Base-by-base conservation (phyloP, 2,797 vertebrate species). In the Peromyscus nudipes region DNA sequence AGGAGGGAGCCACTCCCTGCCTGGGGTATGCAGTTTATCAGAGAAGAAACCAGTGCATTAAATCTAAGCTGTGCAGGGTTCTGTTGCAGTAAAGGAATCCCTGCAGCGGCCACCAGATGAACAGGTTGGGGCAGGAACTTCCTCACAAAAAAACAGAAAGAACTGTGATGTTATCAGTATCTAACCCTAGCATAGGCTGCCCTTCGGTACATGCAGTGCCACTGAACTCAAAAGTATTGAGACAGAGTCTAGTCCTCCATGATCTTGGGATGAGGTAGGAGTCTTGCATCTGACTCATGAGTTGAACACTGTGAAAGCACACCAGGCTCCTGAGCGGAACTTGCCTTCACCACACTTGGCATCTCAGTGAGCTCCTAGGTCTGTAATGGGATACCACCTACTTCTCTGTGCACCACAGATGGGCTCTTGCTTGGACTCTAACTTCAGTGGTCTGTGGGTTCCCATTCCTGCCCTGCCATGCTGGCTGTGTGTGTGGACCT, bases 161-260 rank as follows among this genome's bases (percentile, higher is more conserved):
- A 86, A 64, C 69, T 9, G 2, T 23, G 34, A 46, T 34, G 17
- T 4, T 5, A 6, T 83, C 84, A 1, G 69, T 11, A 37, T 27
- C 49, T 25, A 84, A 64, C 34, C 11, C 64, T 27, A 62, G 46
- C 10, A 19, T 11, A 55, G 52, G 65, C 17, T 89, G 25, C 25
- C 37, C 16, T 8, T 1, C 0, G 0, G 40, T 1, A 0, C 29
- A 69, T 62, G 13, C n/a, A 76, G 77, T 29, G 4, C 34, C 60
- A 34, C 9, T 4, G 10, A 92, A 1, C 40, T 34, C 73, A 17
- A n/a, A 96, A 43, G 1, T 13, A 1, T 19, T 3, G 6, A 43
- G 60, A 14, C 17, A 16, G 57, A 65, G 37, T 71, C 73, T 52
- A 4, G 57, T 16, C 81, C 40, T 67, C 65, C 60, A 9, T 3